Base-by-base conservation (phyloP, 2,113 vertebrate genomes). In the Dromaius novaehollandiae region DNA sequence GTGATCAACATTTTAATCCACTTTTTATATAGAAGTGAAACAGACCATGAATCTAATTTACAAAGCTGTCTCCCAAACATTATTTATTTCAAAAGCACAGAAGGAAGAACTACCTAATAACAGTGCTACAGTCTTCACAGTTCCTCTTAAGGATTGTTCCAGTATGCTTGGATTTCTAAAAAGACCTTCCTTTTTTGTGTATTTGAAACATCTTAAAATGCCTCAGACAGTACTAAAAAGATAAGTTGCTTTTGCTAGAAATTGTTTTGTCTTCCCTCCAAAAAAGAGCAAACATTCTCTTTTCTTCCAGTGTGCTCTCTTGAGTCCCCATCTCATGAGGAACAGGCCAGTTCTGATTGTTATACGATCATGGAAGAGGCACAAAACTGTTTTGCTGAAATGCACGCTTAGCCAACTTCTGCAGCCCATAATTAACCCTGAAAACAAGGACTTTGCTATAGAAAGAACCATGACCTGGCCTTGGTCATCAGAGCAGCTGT, bases 21-120 rank as follows among this genome's bases (percentile, higher is more conserved):
- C 86, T 97, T 97, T 91, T 95, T 96, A 66, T 55, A 87, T 74
- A 88, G 93, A 75, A 92, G 82, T 88, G 96, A 97, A 97, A 85
- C 95, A 96, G 96, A 96, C 97, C 97, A 92, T 97, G 96, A 97
- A 98, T 97, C 95, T 97, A 95, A 98, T 97, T 97, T 95, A 86
- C 90, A 95, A 90, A 92, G 90, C 90, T 96, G 90, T 82, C 68
- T 95, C 51, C 88, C 60, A 85, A 91, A 85, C 88, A 82, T 70
- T 90, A 93, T 95, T 94, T 93, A 80, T 73, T 77, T 77, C 86
- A 92, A 91, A 82, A 97, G 71, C 77, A 75, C 30, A 30, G 53
- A 75, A 91, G 82, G 60, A 93, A 34, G 78, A 69, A 17, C 58
- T 69, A n/a, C 63, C 91, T 91, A 50, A 64, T 58, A 79, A 74